Evolutionary conservation across 2,797 vertebrate species (phyloP).

Genomic region (Carduelis carduelis): DNA sequence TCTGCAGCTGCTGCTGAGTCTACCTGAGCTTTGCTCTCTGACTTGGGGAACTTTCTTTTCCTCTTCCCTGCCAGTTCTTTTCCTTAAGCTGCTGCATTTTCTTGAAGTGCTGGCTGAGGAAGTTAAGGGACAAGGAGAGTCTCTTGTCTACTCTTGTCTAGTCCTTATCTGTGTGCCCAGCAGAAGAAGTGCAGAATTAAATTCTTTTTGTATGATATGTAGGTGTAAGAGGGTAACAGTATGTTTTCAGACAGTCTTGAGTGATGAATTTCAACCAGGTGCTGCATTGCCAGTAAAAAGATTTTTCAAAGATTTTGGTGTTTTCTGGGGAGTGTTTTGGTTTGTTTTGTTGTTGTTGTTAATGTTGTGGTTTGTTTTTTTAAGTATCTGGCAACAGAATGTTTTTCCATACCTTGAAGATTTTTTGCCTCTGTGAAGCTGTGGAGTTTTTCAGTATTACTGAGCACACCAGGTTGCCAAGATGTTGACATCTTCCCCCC

Average conservation of each 20-base stretch:
- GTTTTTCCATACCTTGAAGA: neutral
- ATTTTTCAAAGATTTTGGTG: neutral
- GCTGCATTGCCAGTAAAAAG: accelerated
- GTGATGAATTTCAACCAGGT: neutral
- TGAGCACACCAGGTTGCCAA: neutral
- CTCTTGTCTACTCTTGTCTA: neutral
- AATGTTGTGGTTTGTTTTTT: neutral
- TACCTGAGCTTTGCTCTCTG: neutral
- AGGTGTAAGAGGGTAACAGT: neutral
- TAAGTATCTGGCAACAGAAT: neutral
- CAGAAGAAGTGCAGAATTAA: neutral
- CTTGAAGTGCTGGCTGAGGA: neutral
- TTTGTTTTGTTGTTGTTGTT: neutral
- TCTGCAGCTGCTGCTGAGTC: neutral
- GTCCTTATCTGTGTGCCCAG: neutral
- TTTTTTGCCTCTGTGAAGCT: neutral
- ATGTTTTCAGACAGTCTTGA: neutral
- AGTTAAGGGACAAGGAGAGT: neutral
- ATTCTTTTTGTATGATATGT: neutral
- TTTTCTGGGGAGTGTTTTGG: neutral
- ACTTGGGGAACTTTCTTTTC: neutral
- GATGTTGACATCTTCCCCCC: neutral
- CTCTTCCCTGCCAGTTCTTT: neutral
- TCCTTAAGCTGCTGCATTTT: neutral
- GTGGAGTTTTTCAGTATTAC: neutral